Conservation (phyloP, 2,888 invertebrate species). For the Plutella xylostella region DNA sequence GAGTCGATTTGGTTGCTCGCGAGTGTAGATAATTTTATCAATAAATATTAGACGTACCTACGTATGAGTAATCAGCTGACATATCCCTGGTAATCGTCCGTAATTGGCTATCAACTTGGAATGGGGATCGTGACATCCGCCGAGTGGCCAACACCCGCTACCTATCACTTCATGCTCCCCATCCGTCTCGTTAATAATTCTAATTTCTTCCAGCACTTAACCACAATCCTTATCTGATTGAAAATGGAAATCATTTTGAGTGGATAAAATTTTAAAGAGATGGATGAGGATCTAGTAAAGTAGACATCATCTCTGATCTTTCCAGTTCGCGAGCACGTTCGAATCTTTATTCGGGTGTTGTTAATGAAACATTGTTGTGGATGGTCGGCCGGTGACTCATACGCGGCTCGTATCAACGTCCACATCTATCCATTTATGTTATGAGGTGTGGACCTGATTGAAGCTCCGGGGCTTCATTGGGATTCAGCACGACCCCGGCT, state of each 20-base stretch:
- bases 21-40: no score
- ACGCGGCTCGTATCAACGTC: constrained; percentile 21
- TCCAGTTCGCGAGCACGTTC: neutral
- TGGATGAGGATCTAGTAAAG: no score
- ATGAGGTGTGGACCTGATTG: constrained; percentile 26
- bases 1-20: no score
- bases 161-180: neutral
- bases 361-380: constrained; percentile 31
- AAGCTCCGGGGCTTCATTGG: constrained; percentile 39
- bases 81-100: no score
- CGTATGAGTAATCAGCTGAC: constrained; percentile 60
- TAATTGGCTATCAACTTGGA: constrained; percentile 59
- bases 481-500: constrained; percentile 45
- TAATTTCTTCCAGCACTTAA: no score
- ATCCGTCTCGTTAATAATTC: neutral
- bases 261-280: no score
- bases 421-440: constrained; percentile 38
- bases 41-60: constrained; percentile 50
- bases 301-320: no score
- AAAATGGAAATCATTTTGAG: no score
- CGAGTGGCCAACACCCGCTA: no score
- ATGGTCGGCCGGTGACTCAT: constrained; percentile 36
- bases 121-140: constrained; percentile 62
- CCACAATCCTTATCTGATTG: no score
- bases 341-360: neutral